Base-by-base conservation (phyloP, 2,113 vertebrate genomes). In the Hemibagrus wyckioides region DNA sequence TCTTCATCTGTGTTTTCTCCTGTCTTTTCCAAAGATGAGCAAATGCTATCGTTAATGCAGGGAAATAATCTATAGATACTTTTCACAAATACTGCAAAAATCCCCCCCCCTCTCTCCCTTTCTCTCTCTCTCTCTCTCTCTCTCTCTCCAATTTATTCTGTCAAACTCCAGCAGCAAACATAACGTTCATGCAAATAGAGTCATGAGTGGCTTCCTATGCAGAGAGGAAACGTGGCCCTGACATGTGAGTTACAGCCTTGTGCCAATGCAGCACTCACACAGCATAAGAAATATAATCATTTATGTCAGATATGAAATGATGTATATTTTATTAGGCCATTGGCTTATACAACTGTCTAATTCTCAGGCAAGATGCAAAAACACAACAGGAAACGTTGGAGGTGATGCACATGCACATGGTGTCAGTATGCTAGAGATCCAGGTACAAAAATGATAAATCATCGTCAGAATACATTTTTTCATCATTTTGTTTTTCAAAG, bases 191-290 rank as follows among this genome's bases (percentile, higher is more conserved):
- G 56, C 13, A 61, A 59, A 30, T 48, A 48, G 28, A 44, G 33
- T 8, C 59, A 33, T 41, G 50, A 13, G 10, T 30, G 9, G 63
- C 57, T 77, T 48, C 5, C 36, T 21, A 48, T 61, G n/a, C 15
- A 48, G 54, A 76, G 69, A 75, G 6, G 56, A 11, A 14, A 84
- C 4, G 48, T 52, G 48, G n/a, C 63, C 17, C n/a, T 65, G 73
- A 44, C 59, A 79, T 69, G 76, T 41, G 77, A 86, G 85, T 71
- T 57, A 11, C 6, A 86, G 21, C 3, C 61, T 28, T 65, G 39
- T 57, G 76, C 11, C 75, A 80, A 13, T 50, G 57, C 75, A 39
- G 76, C 85, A 80, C 48, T 79, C 39, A 9, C 48, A 52, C 33
- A 25, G 85, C 61, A 69, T 50, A 48, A 41, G 33, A 80, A 33